phyloP scores from a whole-genome alignment of 2,113 vertebrate species.

The Pelecanoides urinatrix region DNA sequence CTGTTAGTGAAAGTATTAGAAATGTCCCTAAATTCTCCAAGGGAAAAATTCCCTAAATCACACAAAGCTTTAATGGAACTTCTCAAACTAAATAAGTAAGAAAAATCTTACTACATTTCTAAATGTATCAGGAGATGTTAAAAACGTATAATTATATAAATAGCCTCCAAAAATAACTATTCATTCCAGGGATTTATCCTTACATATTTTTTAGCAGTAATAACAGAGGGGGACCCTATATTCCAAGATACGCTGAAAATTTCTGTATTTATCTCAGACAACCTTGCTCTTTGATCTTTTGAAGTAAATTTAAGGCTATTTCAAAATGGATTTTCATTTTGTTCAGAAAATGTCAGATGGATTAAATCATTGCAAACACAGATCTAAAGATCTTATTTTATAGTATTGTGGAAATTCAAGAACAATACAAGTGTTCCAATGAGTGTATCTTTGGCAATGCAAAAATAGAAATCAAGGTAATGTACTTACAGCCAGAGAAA shows the following conservation, averaged over 20 bases:
- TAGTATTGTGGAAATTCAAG: neutral
- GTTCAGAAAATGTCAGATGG: neutral
- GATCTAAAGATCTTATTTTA: neutral
- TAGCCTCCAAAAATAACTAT: neutral
- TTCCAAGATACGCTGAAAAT: neutral
- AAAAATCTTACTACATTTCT: neutral
- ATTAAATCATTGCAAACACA: neutral
- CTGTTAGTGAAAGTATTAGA: neutral
- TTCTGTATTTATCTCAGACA: neutral
- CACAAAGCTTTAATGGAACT: neutral
- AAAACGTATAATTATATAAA: rapidly evolving
- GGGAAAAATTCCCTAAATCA: neutral
- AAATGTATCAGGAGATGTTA: neutral
- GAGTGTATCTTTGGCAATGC: neutral
- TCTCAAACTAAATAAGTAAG: neutral
- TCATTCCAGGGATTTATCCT: neutral
- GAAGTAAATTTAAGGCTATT: neutral
- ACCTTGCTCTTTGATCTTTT: neutral
- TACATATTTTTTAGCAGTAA: neutral
- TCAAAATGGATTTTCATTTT: neutral
- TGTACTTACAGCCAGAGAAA: neutral
- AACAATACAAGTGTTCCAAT: neutral
- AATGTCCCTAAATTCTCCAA: neutral
- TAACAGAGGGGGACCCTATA: neutral
- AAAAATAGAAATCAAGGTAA: neutral